phyloP scores from a whole-genome alignment of 2,113 vertebrate genomes.

The Rhea americana region DNA sequence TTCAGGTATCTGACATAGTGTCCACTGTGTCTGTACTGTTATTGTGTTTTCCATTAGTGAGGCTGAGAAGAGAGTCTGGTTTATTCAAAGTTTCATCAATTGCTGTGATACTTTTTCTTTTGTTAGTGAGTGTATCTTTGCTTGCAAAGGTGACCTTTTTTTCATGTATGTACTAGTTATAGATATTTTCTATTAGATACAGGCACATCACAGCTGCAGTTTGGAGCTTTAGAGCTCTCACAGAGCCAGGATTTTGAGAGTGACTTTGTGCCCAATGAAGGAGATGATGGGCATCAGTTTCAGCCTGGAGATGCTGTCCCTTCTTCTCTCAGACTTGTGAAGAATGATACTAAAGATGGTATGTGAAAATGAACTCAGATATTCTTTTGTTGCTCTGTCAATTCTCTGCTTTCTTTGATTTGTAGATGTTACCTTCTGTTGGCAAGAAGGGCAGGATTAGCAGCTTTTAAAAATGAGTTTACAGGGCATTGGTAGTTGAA shows the following conservation, averaged over 20 bases:
- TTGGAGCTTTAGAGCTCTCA: constrained; percentile 88
- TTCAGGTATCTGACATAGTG: not conserved
- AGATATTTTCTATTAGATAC: constrained; percentile 63
- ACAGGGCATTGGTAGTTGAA: not conserved
- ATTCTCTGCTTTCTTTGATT: not conserved
- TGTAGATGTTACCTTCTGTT: not conserved
- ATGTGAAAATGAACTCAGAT: not conserved
- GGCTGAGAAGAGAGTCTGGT: not conserved
- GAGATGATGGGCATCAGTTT: not conserved
- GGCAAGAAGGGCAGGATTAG: not conserved
- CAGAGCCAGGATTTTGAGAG: constrained; percentile 87
- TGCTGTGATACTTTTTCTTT: not conserved
- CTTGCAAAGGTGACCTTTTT: not conserved
- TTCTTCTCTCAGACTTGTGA: not conserved
- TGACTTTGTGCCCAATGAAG: constrained; percentile 20
- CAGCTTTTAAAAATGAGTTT: not conserved
- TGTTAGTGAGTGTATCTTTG: not conserved
- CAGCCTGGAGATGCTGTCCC: not conserved
- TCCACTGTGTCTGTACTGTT: not conserved
- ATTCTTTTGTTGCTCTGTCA: not conserved
- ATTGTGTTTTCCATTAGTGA: not conserved
- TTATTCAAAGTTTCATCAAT: not conserved
- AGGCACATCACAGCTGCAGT: constrained; percentile 81
- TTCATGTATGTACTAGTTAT: not conserved
- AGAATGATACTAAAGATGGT: constrained; percentile 21